Evolutionary conservation across 2,888 invertebrate genomes (phyloP).

Genomic region (Koerneria pararmatus): DNA sequence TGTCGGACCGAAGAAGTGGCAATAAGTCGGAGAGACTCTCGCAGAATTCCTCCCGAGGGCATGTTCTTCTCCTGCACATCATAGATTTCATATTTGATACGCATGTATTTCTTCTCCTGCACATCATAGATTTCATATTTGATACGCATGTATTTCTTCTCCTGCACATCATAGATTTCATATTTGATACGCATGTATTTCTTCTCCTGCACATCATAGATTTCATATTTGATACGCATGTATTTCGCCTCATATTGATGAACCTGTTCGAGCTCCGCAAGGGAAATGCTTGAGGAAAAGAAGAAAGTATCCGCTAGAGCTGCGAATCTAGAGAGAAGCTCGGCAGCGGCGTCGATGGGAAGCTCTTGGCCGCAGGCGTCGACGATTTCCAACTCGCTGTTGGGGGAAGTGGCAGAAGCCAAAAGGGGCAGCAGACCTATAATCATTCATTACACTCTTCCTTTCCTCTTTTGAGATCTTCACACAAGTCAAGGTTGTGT

Average conservation of each 20-base stretch:
- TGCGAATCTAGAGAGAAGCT: conserved; percentile 93
- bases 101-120: background rate
- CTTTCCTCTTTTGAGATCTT: background rate
- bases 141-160: background rate
- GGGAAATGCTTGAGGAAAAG: conserved; percentile 93
- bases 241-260: background rate
- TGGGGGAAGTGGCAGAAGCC: conserved; percentile 96
- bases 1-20: conserved; percentile 97
- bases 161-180: background rate
- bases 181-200: background rate
- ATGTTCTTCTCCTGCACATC: conserved; percentile 98
- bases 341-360: conserved; percentile 94
- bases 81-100: background rate
- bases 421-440: conserved; percentile 80
- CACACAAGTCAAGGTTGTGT: no score
- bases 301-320: conserved; percentile 97
- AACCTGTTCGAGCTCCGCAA: conserved; percentile 86
- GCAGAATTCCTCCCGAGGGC: conserved; percentile 95
- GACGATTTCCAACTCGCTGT: conserved; percentile 68
- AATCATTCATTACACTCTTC: conserved; percentile 67
- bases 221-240: background rate
- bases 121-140: no score
- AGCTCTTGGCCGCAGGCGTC: conserved; percentile 69
- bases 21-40: conserved; percentile 83
- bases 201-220: background rate